phyloP scores from a whole-genome alignment of 2,797 vertebrate genomes.

The Euthynnus affinis region DNA sequence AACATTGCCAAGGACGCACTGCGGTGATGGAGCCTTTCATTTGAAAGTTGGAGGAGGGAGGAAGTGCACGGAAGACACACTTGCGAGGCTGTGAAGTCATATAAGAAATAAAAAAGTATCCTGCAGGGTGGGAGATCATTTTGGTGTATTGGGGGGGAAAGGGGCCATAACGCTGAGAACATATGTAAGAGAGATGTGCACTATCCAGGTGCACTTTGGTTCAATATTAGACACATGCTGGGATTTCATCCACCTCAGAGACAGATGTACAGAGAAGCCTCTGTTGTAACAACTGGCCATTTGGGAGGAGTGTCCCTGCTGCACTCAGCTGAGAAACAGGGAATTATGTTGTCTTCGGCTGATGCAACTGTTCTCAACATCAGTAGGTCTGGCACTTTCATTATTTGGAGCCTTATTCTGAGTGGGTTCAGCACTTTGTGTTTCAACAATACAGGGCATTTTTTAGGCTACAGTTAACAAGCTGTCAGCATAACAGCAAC shows the following conservation, averaged over 20 bases:
- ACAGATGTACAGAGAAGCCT: slow-evolving; percentile 24
- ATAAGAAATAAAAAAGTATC: slow-evolving; percentile 2
- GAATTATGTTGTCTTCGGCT: slow-evolving; percentile 53
- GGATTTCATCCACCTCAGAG: slow-evolving; percentile 42
- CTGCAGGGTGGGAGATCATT: slow-evolving; percentile 42
- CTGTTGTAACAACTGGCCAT: slow-evolving; percentile 42
- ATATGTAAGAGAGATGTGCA: slow-evolving; percentile 23
- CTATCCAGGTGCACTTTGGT: slow-evolving; percentile 24
- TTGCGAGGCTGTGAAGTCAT: slow-evolving; percentile 22
- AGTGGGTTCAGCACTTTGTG: background rate
- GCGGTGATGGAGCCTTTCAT: slow-evolving; percentile 42
- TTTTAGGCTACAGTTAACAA: slow-evolving; percentile 50
- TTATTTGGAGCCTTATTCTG: slow-evolving; percentile 2
- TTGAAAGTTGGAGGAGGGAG: slow-evolving; percentile 43
- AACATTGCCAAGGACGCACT: slow-evolving; percentile 54
- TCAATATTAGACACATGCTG: slow-evolving; percentile 51
- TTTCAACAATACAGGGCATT: slow-evolving; percentile 22
- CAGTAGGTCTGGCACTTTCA: slow-evolving; percentile 18
- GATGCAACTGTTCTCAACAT: slow-evolving; percentile 55
- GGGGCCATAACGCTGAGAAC: slow-evolving; percentile 27
- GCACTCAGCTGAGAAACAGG: slow-evolving; percentile 21
- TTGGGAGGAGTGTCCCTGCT: slow-evolving; percentile 54
- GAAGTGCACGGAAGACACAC: slow-evolving; percentile 31
- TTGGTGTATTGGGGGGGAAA: slow-evolving; percentile 28
- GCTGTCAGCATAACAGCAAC: slow-evolving; percentile 44